Base-by-base conservation (phyloP, 2,797 vertebrate genomes). In the Chrosomus eos region DNA sequence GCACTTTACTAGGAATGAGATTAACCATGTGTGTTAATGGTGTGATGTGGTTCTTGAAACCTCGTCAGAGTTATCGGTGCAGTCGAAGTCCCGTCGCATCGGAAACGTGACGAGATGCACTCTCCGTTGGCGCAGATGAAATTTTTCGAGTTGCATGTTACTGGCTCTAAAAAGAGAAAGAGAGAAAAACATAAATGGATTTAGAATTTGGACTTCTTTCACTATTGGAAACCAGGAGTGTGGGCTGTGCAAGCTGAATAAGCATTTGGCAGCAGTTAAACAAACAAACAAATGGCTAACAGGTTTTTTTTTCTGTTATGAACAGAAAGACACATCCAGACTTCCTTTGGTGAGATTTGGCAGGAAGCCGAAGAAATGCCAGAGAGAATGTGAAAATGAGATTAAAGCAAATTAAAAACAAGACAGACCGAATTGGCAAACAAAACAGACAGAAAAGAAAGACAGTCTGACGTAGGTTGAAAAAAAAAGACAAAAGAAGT, bases 51-150 rank as follows among this genome's bases (percentile, higher is more conserved):
- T 55, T 36, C 31, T 21, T 31, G 28, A 48, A 93, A 97, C 96
- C 96, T 97, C 96, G 75, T 97, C 96, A 7, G 96, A 96, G 70
- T 95, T 95, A 62, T 97, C 96, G 21, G 94, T 93, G 91, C 96
- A 97, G 90, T 97, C 96, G 62, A 93, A 95, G 89, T 97, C 96
- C 96, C 96, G 48, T 97, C 96, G 87, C 96, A 97, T 92, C 95
- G 96, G 88, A 97, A 96, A 48, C 95, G 94, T 4, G 96, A 94
- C 10, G 96, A 95, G 85, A 97, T 92, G 79, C 96, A 97, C 74
- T 97, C 96, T 74, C 96, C 96, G 13, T 95, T 97, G 81, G 94
- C 92, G 85, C 96, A 97, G n/a, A 96, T 94, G 58, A 97, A 96
- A 62, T 97, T 96, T 90, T 96, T 97, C 68, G 94, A 87, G 82